phyloP scores from a whole-genome alignment of 2,113 vertebrate species.

The Tetraodon nigroviridis region DNA sequence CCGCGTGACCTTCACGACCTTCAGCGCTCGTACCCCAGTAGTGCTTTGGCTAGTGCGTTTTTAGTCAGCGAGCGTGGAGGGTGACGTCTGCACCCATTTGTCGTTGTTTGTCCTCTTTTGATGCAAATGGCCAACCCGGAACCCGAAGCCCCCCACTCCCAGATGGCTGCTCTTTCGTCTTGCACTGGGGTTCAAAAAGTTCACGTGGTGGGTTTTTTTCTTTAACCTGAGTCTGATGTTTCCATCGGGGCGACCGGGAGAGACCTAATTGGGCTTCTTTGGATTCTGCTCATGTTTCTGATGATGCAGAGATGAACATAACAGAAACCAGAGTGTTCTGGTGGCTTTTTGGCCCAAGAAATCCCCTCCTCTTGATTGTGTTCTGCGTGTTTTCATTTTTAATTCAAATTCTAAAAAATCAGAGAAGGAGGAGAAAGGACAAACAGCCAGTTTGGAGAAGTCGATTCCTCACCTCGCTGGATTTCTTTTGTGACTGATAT shows the following conservation, averaged over 20 bases:
- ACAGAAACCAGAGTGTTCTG: too few species aligned
- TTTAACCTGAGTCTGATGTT: conserved; percentile 2
- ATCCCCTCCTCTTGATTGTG: too few species aligned
- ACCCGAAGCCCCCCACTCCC: conserved; percentile 15
- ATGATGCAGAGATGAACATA: too few species aligned
- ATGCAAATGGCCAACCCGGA: conserved; percentile 34
- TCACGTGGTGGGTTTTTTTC: too few species aligned
- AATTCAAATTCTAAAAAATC: too few species aligned
- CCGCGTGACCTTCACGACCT: conserved; percentile 22
- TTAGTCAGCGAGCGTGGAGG: neutral
- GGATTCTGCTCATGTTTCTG: conserved; percentile 14
- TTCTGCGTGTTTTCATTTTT: too few species aligned
- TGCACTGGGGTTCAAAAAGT: neutral
- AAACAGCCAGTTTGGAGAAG: too few species aligned
- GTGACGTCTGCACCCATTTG: conserved; percentile 1
- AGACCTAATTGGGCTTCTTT: conserved; percentile 2
- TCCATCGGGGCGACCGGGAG: conserved; percentile 7
- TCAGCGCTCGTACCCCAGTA: conserved; percentile 8
- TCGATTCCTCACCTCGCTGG: too few species aligned
- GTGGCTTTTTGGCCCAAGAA: too few species aligned
- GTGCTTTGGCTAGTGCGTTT: conserved; percentile 6
- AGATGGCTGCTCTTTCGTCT: conserved; percentile 22
- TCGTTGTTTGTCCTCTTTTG: conserved; percentile 20
- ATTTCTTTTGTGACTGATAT: too few species aligned
- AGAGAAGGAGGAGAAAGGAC: too few species aligned